phyloP scores from a whole-genome alignment of 2,888 invertebrate species.

The Tetragonisca angustula region DNA sequence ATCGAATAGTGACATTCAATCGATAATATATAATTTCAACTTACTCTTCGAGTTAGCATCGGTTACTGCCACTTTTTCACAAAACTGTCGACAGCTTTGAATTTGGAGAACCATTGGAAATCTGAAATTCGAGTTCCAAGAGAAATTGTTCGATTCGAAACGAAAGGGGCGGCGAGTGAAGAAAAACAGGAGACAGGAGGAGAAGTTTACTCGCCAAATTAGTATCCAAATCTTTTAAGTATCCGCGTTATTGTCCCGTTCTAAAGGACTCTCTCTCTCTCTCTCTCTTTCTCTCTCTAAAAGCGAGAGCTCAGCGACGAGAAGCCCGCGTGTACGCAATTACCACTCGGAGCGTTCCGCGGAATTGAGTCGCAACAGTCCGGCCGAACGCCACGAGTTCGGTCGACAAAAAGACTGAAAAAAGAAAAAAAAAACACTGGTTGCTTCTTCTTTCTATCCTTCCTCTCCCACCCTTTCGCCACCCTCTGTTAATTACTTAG shows the following conservation, averaged over 20 bases:
- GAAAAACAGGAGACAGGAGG: neutral
- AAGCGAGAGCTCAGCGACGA: neutral
- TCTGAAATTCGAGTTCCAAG: too few relatives aligned
- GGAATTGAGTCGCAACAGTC: constrained; percentile 7
- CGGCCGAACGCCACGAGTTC: neutral
- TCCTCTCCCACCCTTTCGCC: too few relatives aligned
- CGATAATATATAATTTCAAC: too few relatives aligned
- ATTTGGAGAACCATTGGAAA: too few relatives aligned
- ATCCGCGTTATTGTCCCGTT: neutral
- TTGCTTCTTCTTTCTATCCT: neutral
- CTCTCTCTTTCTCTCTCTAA: neutral
- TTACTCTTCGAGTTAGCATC: too few relatives aligned
- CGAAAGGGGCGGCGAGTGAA: too few relatives aligned
- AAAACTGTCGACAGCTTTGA: too few relatives aligned
- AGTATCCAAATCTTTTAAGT: neutral
- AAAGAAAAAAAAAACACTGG: constrained; percentile 15
- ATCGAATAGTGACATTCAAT: too few relatives aligned
- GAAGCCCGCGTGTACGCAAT: neutral
- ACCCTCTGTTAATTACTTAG: constrained; percentile 46
- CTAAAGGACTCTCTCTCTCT: neutral
- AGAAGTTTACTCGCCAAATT: neutral
- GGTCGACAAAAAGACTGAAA: neutral
- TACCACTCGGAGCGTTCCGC: neutral
- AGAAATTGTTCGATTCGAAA: too few relatives aligned
- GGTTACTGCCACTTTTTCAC: too few relatives aligned